Evolutionary conservation across 2,888 invertebrate species (phyloP), one percentile per base, ranked within the genome.

Genomic region (Platycheirus albimanus): DNA sequence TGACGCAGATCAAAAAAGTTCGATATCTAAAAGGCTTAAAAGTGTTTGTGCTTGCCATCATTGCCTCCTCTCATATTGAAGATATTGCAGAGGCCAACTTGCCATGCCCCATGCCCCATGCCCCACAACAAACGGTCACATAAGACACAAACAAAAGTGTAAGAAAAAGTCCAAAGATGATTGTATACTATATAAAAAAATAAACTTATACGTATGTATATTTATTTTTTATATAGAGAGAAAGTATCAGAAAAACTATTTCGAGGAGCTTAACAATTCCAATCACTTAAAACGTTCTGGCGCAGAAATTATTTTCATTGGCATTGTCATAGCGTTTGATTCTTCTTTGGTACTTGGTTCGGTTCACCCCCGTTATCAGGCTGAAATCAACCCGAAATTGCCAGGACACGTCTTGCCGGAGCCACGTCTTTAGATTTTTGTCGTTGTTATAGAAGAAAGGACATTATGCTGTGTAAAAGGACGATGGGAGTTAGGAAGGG

Each of bases 231-330:
- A 3, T 13, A 24, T 0, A 24, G 24, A 49, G 13, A 49, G 13
- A 20, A 10, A 38, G 7, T 38, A 28, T 3, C 41, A 47, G n/a
- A 49, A 58, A 70, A 69, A 76, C 69, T 69, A 76, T 76, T 76
- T 49, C 24, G 47, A 67, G 54, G 15, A 58, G 51, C 83, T 69
- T 64, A 69, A 72, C 69, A 77, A 83, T 83, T 77, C 83, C 77
- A 83, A 83, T 83, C 83, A 78, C 83, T 77, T 81, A 77, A 78
- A 74, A 78, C 51, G 69, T 72, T 56, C 69, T 64, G 69, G 51
- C 72, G 56, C 54, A 70, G 52, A 67, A 83, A 78, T 76, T 67
- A 81, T 81, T 81, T 76, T 76, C 76, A 81, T 81, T 76, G 81
- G 76, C 49, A 76, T 81, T 81, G 76, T 76, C 61, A 36, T 76